phyloP scores from a whole-genome alignment of 2,113 vertebrate species.

The Zosterops pallidus region DNA sequence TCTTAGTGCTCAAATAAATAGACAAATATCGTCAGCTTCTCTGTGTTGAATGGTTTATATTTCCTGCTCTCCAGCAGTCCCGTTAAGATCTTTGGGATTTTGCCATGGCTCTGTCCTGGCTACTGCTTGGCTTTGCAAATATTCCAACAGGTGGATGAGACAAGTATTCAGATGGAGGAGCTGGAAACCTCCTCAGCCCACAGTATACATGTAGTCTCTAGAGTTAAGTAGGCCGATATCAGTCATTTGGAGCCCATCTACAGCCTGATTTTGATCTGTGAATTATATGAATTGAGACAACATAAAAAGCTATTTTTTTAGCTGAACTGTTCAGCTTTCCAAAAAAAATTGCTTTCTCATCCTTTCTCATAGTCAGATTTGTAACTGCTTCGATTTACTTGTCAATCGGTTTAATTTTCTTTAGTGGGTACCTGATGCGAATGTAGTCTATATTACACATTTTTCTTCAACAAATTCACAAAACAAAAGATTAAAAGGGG shows the following conservation, averaged over 20 bases:
- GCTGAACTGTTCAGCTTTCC: not conserved
- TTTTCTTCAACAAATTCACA: not conserved
- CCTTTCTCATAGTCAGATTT: not conserved
- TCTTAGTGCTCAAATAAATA: not conserved
- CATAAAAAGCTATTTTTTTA: not conserved
- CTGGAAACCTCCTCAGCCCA: not conserved
- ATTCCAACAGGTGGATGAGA: not conserved
- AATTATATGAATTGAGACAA: not conserved
- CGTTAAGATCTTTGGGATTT: not conserved
- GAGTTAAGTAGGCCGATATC: not conserved
- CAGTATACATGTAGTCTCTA: not conserved
- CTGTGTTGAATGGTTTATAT: not conserved
- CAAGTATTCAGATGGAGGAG: not conserved
- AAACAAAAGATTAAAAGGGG: not conserved
- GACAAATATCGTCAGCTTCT: not conserved
- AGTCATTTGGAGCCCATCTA: not conserved
- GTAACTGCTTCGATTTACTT: not conserved
- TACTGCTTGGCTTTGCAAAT: not conserved
- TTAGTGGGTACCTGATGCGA: not conserved
- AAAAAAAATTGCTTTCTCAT: not conserved
- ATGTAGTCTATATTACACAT: not conserved
- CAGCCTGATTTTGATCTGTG: not conserved
- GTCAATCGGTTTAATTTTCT: not conserved
- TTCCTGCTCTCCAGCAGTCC: not conserved
- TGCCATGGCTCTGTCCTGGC: not conserved